Evolutionary conservation across 2,113 vertebrate species (phyloP).

Genomic region (Aplodontia rufa): DNA sequence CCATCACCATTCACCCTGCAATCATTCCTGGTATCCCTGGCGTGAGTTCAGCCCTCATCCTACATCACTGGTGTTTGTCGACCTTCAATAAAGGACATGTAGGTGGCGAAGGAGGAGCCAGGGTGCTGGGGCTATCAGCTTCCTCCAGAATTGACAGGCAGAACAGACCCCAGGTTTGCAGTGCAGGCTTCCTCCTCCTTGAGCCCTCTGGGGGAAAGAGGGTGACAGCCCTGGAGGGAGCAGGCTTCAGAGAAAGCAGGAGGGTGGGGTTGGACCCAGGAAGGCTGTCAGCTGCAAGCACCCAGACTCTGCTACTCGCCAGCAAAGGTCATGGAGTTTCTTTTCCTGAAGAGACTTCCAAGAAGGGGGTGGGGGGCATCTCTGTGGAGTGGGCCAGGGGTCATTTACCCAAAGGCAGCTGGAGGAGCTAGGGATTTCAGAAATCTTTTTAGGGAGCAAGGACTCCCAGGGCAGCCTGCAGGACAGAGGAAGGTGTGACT

Average conservation of each 20-base stretch:
- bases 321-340: neutral
- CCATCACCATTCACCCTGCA: neutral
- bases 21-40: neutral
- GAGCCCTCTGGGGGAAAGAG: neutral
- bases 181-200: fast-evolving
- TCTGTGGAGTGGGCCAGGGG: neutral
- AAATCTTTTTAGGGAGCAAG: neutral
- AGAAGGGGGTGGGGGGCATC: neutral
- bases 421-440: neutral
- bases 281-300: neutral
- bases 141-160: neutral
- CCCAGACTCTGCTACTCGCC: neutral
- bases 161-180: neutral
- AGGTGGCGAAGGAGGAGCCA: neutral
- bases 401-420: neutral
- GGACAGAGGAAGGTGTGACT: neutral
- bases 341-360: slow-evolving; percentile 28
- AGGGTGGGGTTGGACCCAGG: neutral
- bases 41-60: neutral
- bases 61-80: neutral
- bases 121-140: fast-evolving
- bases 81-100: neutral
- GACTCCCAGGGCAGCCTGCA: fast-evolving
- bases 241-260: neutral
- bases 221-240: neutral